These are phyloP conservation scores for Dione vanillae DNA, from an alignment of 2,888 invertebrate species.

Conservation along the genomic window DNA sequence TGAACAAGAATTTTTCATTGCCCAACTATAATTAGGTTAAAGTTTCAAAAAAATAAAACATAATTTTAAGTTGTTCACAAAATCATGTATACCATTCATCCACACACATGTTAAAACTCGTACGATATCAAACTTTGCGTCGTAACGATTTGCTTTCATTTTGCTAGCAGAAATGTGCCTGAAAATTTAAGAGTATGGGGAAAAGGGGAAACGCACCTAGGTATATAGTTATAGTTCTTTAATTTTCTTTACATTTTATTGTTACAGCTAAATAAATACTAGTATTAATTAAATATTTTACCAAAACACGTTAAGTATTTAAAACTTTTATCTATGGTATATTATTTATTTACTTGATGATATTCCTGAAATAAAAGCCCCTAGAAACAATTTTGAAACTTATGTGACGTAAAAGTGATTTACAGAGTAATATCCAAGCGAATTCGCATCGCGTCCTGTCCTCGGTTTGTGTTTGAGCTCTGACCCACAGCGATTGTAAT, in stretches of 20 bases:
- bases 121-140: constrained; percentile 36
- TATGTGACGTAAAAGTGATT: background rate
- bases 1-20: too few relatives aligned
- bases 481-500: constrained; percentile 3
- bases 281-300: background rate
- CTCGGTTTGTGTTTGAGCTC: constrained; percentile 11
- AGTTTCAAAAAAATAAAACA: background rate
- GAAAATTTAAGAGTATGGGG: constrained; percentile 30
- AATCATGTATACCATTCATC: constrained; percentile 17
- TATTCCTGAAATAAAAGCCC: background rate
- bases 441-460: constrained; percentile 5
- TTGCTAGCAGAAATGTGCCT: constrained; percentile 27
- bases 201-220: constrained; percentile 28
- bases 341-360: too few relatives aligned
- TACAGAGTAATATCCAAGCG: constrained; percentile 1
- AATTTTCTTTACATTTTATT: background rate
- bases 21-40: background rate
- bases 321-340: too few relatives aligned
- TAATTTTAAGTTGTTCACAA: constrained; percentile 2
- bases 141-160: constrained; percentile 35
- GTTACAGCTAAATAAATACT: too few relatives aligned
- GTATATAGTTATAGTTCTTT: background rate
- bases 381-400: background rate
- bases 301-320: too few relatives aligned
- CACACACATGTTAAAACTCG: constrained; percentile 21